phyloP scores from a whole-genome alignment of 2,113 vertebrate genomes.

The Rhea americana region DNA sequence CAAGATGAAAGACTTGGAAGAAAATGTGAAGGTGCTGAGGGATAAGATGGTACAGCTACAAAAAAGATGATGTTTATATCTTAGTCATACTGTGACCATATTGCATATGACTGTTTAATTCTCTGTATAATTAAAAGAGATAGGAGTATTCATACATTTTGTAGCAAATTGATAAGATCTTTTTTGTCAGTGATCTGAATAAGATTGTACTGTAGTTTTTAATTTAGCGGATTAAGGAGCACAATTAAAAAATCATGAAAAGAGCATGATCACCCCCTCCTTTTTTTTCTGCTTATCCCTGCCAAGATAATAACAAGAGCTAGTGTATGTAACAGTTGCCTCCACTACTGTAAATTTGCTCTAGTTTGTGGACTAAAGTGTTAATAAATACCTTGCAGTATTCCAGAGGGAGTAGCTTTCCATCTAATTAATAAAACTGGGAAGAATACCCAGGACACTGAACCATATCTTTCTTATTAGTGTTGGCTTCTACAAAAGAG shows the following conservation, averaged over 20 bases:
- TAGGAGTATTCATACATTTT: slow-evolving; percentile 70
- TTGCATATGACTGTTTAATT: slow-evolving; percentile 68
- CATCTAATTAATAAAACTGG: slow-evolving; percentile 83
- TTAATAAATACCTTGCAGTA: slow-evolving; percentile 80
- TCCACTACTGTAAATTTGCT: slow-evolving; percentile 76
- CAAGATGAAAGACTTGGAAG: background rate
- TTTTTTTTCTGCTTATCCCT: slow-evolving; percentile 74
- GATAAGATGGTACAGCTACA: background rate
- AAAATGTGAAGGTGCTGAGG: background rate
- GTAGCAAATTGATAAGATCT: slow-evolving; percentile 77
- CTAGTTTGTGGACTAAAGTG: slow-evolving; percentile 75
- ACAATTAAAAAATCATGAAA: slow-evolving; percentile 85
- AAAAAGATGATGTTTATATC: slow-evolving; percentile 30
- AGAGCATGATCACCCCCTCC: slow-evolving; percentile 74
- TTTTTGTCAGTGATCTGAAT: slow-evolving; percentile 77
- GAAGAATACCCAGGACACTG: slow-evolving; percentile 76
- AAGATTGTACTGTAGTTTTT: slow-evolving; percentile 79
- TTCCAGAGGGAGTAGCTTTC: slow-evolving; percentile 77
- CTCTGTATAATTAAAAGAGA: slow-evolving; percentile 72
- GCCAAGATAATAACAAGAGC: slow-evolving; percentile 76
- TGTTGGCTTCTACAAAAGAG: slow-evolving; percentile 71
- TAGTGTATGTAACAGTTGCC: slow-evolving; percentile 76
- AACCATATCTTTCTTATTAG: slow-evolving; percentile 80
- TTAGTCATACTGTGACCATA: slow-evolving; percentile 38
- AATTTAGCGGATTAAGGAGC: slow-evolving; percentile 83